phyloP scores from a whole-genome alignment of 2,113 vertebrate genomes.

The Marmota monax region DNA sequence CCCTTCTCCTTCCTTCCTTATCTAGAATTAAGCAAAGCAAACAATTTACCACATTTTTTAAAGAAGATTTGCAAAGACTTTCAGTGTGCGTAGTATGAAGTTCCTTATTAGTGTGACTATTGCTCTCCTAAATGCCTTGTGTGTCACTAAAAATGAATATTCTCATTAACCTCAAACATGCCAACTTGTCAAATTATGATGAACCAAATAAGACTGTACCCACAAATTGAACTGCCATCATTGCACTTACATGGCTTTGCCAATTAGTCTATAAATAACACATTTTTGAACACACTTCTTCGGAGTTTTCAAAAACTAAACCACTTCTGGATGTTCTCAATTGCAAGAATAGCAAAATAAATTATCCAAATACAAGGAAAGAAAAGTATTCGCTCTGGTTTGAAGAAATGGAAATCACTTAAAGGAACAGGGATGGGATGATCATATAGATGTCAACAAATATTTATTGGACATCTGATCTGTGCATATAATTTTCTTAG shows the following conservation, averaged over 20 bases:
- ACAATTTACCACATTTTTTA: neutral
- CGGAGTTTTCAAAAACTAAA: conserved; percentile 57
- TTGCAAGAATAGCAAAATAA: conserved; percentile 32
- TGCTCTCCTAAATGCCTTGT: conserved; percentile 45
- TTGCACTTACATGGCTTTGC: conserved; percentile 68
- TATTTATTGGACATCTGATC: neutral
- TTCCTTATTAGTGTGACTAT: conserved; percentile 31
- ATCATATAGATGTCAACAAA: neutral
- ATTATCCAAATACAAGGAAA: neutral
- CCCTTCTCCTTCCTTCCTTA: neutral
- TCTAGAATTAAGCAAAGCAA: conserved; percentile 35
- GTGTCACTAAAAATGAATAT: conserved; percentile 75
- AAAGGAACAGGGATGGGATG: neutral
- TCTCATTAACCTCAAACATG: conserved; percentile 77
- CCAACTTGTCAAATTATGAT: conserved; percentile 80
- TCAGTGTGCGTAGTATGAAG: neutral
- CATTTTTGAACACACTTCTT: conserved; percentile 61
- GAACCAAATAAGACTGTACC: neutral
- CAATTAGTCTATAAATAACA: conserved; percentile 84
- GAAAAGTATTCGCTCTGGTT: neutral
- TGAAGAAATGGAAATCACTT: conserved; percentile 13
- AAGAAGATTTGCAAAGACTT: conserved; percentile 10
- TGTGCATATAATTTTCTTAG: neutral
- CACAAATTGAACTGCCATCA: conserved; percentile 59
- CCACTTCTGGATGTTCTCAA: conserved; percentile 42